Base-by-base conservation (phyloP, 2,113 vertebrate genomes). In the Ophthalmolycus amberensis region DNA sequence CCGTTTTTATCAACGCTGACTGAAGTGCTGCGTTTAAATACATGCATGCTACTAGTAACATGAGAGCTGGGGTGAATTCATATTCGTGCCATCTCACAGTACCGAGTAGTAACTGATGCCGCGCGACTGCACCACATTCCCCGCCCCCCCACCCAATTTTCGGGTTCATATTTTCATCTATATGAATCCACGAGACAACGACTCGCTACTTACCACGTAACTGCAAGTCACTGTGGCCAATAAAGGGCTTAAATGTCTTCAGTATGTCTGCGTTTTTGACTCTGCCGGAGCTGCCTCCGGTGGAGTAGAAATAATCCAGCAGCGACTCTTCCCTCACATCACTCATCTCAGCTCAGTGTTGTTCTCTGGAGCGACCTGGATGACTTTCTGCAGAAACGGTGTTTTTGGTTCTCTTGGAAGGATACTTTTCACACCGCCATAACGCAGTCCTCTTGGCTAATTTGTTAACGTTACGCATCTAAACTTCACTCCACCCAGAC, bases 211-310 rank as follows among this genome's bases (percentile, higher is more conserved):
- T 75, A 95, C 95, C 95, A 27, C 95, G 95, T 0, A 95, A 29
- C 18, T 95, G 92, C 77, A 85, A 16, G 89, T 96, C 95, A 76
- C 67, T 83, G 79, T 96, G 95, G 75, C 91, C 94, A 77, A 96
- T 95, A 59, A 94, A 95, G 25, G 93, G 93, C 83, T 95, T 95
- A 84, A 92, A 96, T 15, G 88, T 94, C 87, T 71, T 93, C 72
- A 95, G 79, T 14, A 96, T 77, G 1, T 95, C 95, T 59, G 95
- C 90, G 48, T 96, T 96, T 88, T 56, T 92, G 8, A 96, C 94
- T 88, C 91, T 94, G 81, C 86, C 91, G 1, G 92, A 83, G 29
- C 56, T 75, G 22, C 93, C 95, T 78, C 94, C 95, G 46, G 85
- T 66, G 44, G 85, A 91, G 74, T 40, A 87, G 82, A 96, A 93